Evolutionary conservation across 1,140 invertebrate genomes (phyloP).

Genomic region (Theocolax elegans): DNA sequence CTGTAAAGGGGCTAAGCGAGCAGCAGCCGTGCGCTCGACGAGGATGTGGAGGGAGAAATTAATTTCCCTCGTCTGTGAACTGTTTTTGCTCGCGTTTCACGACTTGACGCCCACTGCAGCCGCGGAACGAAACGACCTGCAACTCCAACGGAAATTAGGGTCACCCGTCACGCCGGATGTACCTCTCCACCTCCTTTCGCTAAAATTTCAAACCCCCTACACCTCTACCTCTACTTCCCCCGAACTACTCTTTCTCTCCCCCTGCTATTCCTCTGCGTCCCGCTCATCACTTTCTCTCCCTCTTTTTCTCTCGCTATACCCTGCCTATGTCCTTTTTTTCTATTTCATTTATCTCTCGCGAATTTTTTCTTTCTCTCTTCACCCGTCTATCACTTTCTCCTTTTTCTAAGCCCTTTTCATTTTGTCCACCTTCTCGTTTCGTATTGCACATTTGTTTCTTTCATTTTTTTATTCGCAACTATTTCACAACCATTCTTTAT

Average conservation of each 20-base stretch:
- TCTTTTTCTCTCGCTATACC: background rate
- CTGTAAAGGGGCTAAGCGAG: conserved; percentile 10
- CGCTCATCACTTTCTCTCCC: conserved; percentile 8
- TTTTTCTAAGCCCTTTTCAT: background rate
- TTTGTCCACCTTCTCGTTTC: background rate
- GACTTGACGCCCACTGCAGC: conserved; percentile 26
- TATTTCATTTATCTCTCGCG: conserved; percentile 17
- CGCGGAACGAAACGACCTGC: conserved; percentile 20
- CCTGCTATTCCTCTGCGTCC: background rate
- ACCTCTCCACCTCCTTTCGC: background rate
- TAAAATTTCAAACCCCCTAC: too few relatives aligned
- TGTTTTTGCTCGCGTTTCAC: conserved; percentile 30
- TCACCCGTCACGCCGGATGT: conserved; percentile 20
- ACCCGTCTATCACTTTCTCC: background rate
- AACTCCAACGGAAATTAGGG: conserved; percentile 26
- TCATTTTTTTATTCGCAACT: background rate
- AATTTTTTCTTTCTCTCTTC: background rate
- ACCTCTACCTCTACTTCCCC: too few relatives aligned
- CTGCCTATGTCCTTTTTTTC: conserved; percentile 5
- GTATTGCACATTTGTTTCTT: background rate
- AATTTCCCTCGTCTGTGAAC: conserved; percentile 25
- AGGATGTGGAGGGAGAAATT: conserved; percentile 16
- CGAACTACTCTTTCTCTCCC: background rate
- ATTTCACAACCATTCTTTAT: background rate
- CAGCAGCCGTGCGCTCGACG: background rate